Evolutionary conservation across 2,888 invertebrate species (phyloP), one percentile per base, ranked within the genome.

Genomic region (Leptopilina syphax): DNA sequence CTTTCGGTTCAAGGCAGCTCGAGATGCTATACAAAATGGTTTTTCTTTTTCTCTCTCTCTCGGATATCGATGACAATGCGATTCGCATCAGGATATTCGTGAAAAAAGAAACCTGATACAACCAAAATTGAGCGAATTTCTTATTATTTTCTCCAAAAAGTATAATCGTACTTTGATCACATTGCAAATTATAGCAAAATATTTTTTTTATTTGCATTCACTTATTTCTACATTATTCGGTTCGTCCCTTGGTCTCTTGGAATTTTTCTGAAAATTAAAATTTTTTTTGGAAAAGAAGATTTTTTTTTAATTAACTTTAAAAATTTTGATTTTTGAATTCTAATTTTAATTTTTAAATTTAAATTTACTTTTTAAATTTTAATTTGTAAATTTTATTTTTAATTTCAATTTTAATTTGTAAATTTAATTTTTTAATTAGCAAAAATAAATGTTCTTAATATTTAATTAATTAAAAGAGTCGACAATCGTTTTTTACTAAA

Each of bases 1-100:
- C 91, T 91, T 91, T 91, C 88, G 90, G 90, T 91, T 91, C 89
- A 91, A 91, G 91, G 90, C 91, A 91, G 90, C 89, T 90, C 89
- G 90, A 90, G 89, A 91, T 88, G 89, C 89, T 90, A 88, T 90
- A 91, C 86, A 89, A 89, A 89, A 90, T 86, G 87, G 77, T 50
- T 50, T 50, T 47, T 86, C 87, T 79, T 44, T 44, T 8, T 47
- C 70, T 50, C 41, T 86, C 87, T 78, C 8, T 44, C 44, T 47
- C 70, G 41, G 24, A 66, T 76, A 77, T 47, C 68, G 77, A 68
- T 76, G 80, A 70, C 80, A 44, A 73, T 77, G 78, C 78, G 65
- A 81, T 66, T 79, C 70, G 77, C 34, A 70, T 73, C 73, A 81
- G 79, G 73, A 77, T 77, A 73, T 81, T 77, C 65, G 57, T 50